phyloP scores from a whole-genome alignment of 2,113 vertebrate species.

The Siniperca chuatsi region DNA sequence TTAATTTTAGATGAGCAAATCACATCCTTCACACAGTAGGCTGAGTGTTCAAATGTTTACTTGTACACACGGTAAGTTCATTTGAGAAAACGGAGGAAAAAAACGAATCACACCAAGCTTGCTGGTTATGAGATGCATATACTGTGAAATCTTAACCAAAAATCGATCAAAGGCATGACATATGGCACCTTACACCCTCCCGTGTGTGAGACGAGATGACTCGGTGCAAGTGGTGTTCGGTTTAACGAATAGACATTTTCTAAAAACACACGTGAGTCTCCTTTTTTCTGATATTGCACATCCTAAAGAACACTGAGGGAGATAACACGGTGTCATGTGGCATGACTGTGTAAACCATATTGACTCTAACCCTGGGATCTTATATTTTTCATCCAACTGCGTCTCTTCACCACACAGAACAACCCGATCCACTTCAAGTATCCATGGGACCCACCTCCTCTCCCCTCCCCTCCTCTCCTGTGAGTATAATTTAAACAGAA shows the following conservation, averaged over 20 bases:
- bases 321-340: conserved; percentile 62
- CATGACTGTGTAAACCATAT: conserved; percentile 77
- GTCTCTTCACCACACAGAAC: conserved; percentile 18
- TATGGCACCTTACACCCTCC: conserved; percentile 72
- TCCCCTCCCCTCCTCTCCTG: conserved; percentile 28
- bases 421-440: conserved; percentile 52
- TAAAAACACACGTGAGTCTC: conserved; percentile 58
- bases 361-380: conserved; percentile 73
- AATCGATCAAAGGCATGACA: conserved; percentile 57
- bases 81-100: conserved; percentile 26
- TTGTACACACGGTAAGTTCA: conserved; percentile 24
- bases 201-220: conserved; percentile 51
- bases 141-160: conserved; percentile 51
- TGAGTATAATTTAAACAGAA: conserved; percentile 45
- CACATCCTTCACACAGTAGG: conserved; percentile 29
- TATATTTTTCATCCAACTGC: conserved; percentile 26
- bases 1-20: conserved; percentile 12
- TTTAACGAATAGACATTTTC: conserved; percentile 37
- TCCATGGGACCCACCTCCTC: conserved; percentile 25
- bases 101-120: conserved; percentile 49
- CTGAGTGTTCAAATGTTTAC: conserved; percentile 24
- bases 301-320: conserved; percentile 71
- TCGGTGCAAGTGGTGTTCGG: conserved; percentile 36
- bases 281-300: conserved; percentile 80
- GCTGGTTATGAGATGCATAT: conserved; percentile 72